phyloP scores from a whole-genome alignment of 2,888 invertebrate genomes.

The Troides helena region DNA sequence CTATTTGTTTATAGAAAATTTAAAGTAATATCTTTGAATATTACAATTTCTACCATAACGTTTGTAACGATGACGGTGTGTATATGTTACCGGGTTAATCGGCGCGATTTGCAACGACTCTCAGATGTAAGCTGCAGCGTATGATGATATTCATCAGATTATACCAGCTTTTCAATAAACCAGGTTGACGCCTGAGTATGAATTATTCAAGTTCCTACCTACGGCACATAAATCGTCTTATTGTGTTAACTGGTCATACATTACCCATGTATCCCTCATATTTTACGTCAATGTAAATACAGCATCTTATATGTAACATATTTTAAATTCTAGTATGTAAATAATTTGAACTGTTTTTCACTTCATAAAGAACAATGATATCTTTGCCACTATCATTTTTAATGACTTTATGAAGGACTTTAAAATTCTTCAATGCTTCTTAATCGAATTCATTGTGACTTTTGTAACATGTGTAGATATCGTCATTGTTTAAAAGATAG shows the following conservation, averaged over 20 bases:
- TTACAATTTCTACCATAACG: neutral
- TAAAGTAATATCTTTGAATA: neutral
- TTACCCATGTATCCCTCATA: slow-evolving; percentile 1
- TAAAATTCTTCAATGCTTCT: too few species aligned
- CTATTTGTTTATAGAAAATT: neutral
- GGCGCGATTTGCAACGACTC: neutral
- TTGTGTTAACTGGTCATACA: slow-evolving; percentile 4
- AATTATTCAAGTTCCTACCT: slow-evolving; percentile 13
- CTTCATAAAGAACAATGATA: too few species aligned
- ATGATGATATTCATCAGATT: slow-evolving; percentile 16
- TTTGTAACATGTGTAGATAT: slow-evolving; percentile 16
- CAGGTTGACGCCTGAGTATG: slow-evolving; percentile 6
- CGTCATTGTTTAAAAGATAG: slow-evolving; percentile 22
- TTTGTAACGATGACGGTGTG: neutral
- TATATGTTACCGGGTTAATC: too few species aligned
- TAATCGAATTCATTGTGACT: neutral
- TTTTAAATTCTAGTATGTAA: too few species aligned
- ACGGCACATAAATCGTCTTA: slow-evolving; percentile 23
- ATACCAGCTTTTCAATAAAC: slow-evolving; percentile 21
- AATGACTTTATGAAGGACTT: too few species aligned
- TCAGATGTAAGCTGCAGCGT: slow-evolving; percentile 5
- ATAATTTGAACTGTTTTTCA: too few species aligned
- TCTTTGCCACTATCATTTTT: too few species aligned
- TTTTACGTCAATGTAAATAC: neutral
- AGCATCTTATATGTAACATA: too few species aligned